Percentiles rank a stretch among this genome's conserved stretches.
phyloP scores from a whole-genome alignment of 1,140 invertebrate species.

The Caenorhabditis latens region DNA sequence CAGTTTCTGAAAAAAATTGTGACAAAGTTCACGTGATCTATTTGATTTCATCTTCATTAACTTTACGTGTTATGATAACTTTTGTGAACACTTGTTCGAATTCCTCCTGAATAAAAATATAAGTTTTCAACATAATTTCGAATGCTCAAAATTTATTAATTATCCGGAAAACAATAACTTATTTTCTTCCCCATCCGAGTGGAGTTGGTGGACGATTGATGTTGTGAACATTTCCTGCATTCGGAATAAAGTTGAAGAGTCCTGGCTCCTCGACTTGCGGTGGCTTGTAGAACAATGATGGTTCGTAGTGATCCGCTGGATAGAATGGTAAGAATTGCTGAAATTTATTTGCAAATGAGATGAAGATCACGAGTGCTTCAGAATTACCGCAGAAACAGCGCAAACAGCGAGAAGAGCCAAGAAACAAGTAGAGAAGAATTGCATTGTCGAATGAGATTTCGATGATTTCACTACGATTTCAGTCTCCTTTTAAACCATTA shows the following conservation, averaged over 20 bases:
- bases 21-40: too few species aligned
- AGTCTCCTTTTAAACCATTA: not conserved
- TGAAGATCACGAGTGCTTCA: not conserved
- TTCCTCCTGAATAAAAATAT: too few species aligned
- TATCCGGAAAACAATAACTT: not conserved
- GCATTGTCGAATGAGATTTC: not conserved
- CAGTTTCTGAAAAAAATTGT: too few species aligned
- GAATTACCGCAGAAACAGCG: conserved; percentile 6
- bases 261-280: not conserved
- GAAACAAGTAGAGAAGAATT: not conserved
- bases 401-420: not conserved
- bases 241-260: not conserved
- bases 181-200: conserved; percentile 16
- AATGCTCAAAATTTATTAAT: conserved; percentile 1
- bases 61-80: too few species aligned
- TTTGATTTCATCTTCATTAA: too few species aligned
- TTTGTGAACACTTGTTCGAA: too few species aligned
- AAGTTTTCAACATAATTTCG: too few species aligned
- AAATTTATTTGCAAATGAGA: not conserved
- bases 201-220: conserved; percentile 13
- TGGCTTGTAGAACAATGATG: not conserved
- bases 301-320: not conserved
- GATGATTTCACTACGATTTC: not conserved
- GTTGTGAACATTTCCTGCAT: not conserved
- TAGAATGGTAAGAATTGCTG: conserved; percentile 8